These are phyloP conservation scores for Lithodes maja DNA, from an alignment of 2,888 invertebrate genomes.

Conservation along the genomic window DNA sequence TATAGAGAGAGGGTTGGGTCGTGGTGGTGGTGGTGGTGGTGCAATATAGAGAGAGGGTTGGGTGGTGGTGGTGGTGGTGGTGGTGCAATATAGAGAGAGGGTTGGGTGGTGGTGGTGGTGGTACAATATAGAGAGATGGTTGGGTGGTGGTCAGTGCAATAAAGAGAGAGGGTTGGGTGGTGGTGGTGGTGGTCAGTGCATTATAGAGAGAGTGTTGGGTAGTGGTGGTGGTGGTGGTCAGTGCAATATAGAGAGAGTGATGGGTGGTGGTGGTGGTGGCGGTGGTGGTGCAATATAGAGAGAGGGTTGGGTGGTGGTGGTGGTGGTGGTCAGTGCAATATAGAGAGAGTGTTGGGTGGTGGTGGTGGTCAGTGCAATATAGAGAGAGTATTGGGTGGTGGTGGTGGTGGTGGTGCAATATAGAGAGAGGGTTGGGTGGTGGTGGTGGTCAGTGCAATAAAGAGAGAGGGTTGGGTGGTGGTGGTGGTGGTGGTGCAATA, in stretches of 20 bases:
- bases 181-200: too few species aligned
- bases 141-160: not conserved
- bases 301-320: too few species aligned
- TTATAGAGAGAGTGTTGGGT: too few species aligned
- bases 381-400: too few species aligned
- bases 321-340: too few species aligned
- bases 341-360: too few species aligned
- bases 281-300: too few species aligned
- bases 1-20: not conserved
- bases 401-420: not conserved
- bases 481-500: not conserved
- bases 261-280: not conserved
- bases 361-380: too few species aligned
- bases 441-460: not conserved
- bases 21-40: not conserved
- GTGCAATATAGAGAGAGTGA: not conserved
- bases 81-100: not conserved
- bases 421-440: not conserved
- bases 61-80: not conserved
- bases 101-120: not conserved
- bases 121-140: too few species aligned
- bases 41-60: not conserved
- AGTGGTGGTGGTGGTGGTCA: not conserved
- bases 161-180: too few species aligned
- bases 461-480: not conserved